Evolutionary conservation across 2,888 invertebrate genomes (phyloP).

Genomic region (Selenia dentaria): DNA sequence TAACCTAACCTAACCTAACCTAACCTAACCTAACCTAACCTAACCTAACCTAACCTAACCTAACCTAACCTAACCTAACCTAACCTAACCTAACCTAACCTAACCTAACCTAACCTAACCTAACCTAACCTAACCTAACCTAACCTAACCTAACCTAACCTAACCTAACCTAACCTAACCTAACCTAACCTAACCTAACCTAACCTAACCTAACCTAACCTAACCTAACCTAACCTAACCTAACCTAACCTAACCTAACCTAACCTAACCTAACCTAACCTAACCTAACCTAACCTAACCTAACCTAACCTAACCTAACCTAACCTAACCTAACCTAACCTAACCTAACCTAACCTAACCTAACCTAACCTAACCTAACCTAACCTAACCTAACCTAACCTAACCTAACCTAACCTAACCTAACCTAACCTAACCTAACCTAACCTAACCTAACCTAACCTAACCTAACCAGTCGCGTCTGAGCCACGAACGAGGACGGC

Average conservation of each 20-base stretch:
- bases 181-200: not conserved
- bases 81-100: conserved; percentile 17
- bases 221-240: conserved; percentile 5
- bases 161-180: conserved; percentile 1
- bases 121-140: conserved; percentile 1
- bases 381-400: conserved; percentile 3
- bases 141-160: conserved; percentile 2
- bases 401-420: too few relatives aligned
- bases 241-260: conserved; percentile 5
- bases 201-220: conserved; percentile 6
- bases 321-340: conserved; percentile 6
- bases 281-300: conserved; percentile 5
- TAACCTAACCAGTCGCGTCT: too few relatives aligned
- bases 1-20: too few relatives aligned
- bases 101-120: conserved; percentile 2
- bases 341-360: conserved; percentile 6
- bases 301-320: conserved; percentile 6
- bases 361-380: conserved; percentile 6
- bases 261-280: conserved; percentile 6
- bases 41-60: conserved; percentile 30
- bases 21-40: conserved; percentile 24
- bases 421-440: too few relatives aligned
- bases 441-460: too few relatives aligned
- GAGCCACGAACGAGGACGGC: too few relatives aligned
- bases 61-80: conserved; percentile 22